Evolutionary conservation across 2,113 vertebrate genomes (phyloP), one percentile per base, ranked within the genome.

Genomic region (Reinhardtius hippoglossoides): DNA sequence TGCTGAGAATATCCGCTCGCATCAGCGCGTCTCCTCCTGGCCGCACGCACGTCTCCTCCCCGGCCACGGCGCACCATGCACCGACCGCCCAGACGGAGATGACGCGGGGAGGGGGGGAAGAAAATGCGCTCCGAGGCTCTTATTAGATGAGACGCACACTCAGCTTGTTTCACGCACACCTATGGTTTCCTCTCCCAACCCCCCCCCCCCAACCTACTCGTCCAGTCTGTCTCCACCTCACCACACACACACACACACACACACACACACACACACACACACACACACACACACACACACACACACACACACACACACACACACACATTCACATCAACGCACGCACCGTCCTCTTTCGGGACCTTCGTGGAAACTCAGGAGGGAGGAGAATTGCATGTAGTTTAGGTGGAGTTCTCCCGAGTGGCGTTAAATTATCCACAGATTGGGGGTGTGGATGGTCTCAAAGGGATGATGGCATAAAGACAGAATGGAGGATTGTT

Each of bases 41-140:
- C 90, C 81, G 79, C 82, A 67, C 50, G 20, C 8, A 18, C 16
- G 9, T 20, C 7, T 60, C 58, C 2, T 26, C 18, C 90, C 86
- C 80, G 80, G 86, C 86, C 90, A 85, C 85, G 84, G 76, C 86
- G 86, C 86, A 80, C 46, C 46, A 7, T 18, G 21, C 75, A 73
- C 74, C 81, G 71, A 81, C 66, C 78, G 80, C 92, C 89, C 77
- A 91, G 66, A 84, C 92, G 68, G 48, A 86, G 94, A 90, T 85
- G 89, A 91, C 90, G 80, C 83, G 71, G 81, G 87, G 87, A 50
- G 46, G 46, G 7, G 18, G 46, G 4, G 16, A 2, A 48, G 91
- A 91, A 86, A 92, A 88, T 62, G 85, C 93, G 92, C 93, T 87
- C 87, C 90, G 84, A 50, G 81, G 90, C 93, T 92, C 91, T 42